Evolutionary conservation across 1,140 invertebrate genomes (phyloP), one percentile per base, ranked within the genome.

Genomic region (Lasioglossum baleicum): DNA sequence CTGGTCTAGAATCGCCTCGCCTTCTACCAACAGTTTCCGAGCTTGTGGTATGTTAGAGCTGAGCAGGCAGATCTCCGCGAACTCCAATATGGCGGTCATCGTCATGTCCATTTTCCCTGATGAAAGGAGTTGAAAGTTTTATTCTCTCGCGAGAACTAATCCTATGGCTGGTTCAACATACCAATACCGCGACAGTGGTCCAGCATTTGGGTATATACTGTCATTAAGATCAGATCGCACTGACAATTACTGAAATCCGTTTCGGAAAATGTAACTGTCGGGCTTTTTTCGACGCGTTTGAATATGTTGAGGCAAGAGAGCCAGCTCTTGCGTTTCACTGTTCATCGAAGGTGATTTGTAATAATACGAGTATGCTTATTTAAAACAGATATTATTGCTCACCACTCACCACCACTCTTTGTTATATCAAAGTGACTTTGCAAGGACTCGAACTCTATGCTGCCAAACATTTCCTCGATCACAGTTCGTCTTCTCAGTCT

Each of bases 141-240:
- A 20, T 48, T 13, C 17, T 20, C 17, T 82, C 75, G n/a, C 35
- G 44, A 63, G n/a, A 2, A 48, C 44, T 11, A 13, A 11, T 1
- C 26, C 26, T 26, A 1, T 26, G 26, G 26, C 13, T 48, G 44
- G 13, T 48, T 13, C 11, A 13, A 81, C 80, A 88, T 88, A 94
- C 94, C 94, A 69, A 94, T 94, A 53, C 93, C 94, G 35, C 90
- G 90, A 83, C 94, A 95, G 80, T 95, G 95, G 10, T 94, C 93
- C 22, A 95, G 90, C 7, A 95, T 91, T 85, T 95, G 94, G 1
- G 89, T 92, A 68, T 95, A 95, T n/a, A 93, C 92, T 0, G 93
- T 93, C 11, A 91, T 89, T 20, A 95, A 83, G 68, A 94, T 94
- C 7, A 94, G 79, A 60, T 93, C 85, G 82, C 95, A 95, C 81